Conservation (phyloP, 2,797 vertebrate species). For the Phyllotis vaccarum region DNA sequence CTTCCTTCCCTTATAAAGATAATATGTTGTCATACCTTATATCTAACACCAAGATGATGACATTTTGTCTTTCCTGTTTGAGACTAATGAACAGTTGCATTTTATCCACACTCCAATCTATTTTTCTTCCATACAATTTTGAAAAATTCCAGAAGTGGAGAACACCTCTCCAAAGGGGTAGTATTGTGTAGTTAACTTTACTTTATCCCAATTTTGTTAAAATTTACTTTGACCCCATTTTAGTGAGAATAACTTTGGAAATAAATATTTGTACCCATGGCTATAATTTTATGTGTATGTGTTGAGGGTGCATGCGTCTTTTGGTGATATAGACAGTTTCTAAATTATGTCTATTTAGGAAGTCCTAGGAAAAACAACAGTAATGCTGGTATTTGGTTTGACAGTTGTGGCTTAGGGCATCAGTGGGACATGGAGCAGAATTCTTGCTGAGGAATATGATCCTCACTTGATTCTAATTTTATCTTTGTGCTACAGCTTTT, state of each 20-base stretch:
- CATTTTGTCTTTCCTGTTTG: conserved; percentile 46
- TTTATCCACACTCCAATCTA: conserved; percentile 60
- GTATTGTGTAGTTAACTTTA: conserved; percentile 17
- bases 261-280: conserved; percentile 39
- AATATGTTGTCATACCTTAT: not conserved
- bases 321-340: not conserved
- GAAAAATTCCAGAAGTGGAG: conserved; percentile 66
- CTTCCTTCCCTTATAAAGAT: not conserved
- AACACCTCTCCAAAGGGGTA: not conserved
- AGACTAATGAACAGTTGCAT: conserved; percentile 59
- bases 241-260: conserved; percentile 53
- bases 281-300: not conserved
- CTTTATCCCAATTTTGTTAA: not conserved
- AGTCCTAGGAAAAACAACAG: conserved; percentile 56
- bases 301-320: not conserved
- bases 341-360: conserved; percentile 49
- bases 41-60: not conserved
- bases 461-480: conserved; percentile 87
- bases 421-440: conserved; percentile 58
- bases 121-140: conserved; percentile 66
- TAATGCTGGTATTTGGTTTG: conserved; percentile 68
- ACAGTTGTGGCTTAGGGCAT: conserved; percentile 25
- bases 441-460: conserved; percentile 81
- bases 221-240: conserved; percentile 23
- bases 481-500: conserved; percentile 82